Evolutionary conservation across 1,140 invertebrate species (phyloP), one percentile per base, ranked within the genome.

Genomic region (Phenacoccus solenopsis): DNA sequence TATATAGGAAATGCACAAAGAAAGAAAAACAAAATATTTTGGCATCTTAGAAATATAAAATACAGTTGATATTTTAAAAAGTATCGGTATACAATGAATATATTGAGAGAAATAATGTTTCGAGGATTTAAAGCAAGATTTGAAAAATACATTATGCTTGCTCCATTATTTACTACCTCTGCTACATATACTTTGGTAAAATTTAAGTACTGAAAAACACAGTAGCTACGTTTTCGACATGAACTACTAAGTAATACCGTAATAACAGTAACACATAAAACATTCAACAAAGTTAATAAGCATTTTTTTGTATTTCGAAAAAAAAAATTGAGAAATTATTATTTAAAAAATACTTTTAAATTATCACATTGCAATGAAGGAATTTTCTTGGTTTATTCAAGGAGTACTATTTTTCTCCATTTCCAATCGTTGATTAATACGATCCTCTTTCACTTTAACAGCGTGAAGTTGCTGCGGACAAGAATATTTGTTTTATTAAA

Each of bases 261-360:
- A n/a, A 49, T n/a, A 16, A 49, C 20, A 49, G 20, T 16, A 49
- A 49, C 38, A 49, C 12, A 49, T n/a, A 16, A 49, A 49, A 49
- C 16, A 49, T 10, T 49, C n/a, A 49, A 49, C 38, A 49, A 49
- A 10, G 20, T 49, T 49, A 16, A 49, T 49, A 49, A 49, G 38
- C 38, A 49, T 49, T 49, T 49, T 49, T 49, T n/a, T 49, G 3
- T 49, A 49, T 49, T 9, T 49, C 3, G 4, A 9, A 49, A 16
- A 49, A 49, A 64, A 24, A 64, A 64, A 64, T 2, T 20, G 20
- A 59, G 21, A 20, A 59, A 59, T 9, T n/a, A n/a, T n/a, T n/a
- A n/a, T 5, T 2, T 64, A 64, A 64, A 64, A 64, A 64, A 64
- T 64, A 64, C 25, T 64, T 64, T 64, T 64, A 64, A 64, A 64